Base-by-base conservation (phyloP, 2,888 invertebrate species). In the Morpho achilles region DNA sequence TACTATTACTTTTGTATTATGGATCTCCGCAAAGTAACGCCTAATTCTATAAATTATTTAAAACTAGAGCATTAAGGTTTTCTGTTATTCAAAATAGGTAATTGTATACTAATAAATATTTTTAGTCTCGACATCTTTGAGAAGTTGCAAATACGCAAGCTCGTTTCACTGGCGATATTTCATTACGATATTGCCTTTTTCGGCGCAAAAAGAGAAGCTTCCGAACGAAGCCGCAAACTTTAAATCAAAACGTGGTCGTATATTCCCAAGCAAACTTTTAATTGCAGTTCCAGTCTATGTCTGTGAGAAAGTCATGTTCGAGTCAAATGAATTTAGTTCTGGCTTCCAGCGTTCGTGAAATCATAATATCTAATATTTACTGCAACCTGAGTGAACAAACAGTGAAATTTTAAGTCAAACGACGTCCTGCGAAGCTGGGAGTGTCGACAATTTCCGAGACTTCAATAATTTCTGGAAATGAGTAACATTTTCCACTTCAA, bases 201-300 rank as follows among this genome's bases (percentile, higher is more conserved):
- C 55, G 32, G 52, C 48, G 54, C 52, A 63, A 67, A 66, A 64
- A 62, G 60, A 56, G 53, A 46, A 48, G 44, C 50, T 53, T 41
- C 50, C 53, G 46, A 52, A 48, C 58, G 53, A 64, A 76, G 75
- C 79, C 78, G 70, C 78, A 70, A 86, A 87, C 80, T 87, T 82
- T 85, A 82, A 84, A 87, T 87, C 84, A 84, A 83, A 87, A 84
- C 79, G 80, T 83, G 81, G 72, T 77, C 80, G 77, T 80, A 81
- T 83, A 83, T 81, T 75, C 79, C 75, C 70, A 71, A 76, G 73
- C 72, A 75, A 87, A 88, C 85, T 87, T 88, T 88, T 88, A 87
- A 89, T 88, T 89, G 86, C 84, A 82, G 82, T 71, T 70, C 75
- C 79, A 71, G 81, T 80, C 80, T 74, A 77, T 75, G 76, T 73